phyloP scores from a whole-genome alignment of 2,888 invertebrate genomes.

The Lutraria lutraria region DNA sequence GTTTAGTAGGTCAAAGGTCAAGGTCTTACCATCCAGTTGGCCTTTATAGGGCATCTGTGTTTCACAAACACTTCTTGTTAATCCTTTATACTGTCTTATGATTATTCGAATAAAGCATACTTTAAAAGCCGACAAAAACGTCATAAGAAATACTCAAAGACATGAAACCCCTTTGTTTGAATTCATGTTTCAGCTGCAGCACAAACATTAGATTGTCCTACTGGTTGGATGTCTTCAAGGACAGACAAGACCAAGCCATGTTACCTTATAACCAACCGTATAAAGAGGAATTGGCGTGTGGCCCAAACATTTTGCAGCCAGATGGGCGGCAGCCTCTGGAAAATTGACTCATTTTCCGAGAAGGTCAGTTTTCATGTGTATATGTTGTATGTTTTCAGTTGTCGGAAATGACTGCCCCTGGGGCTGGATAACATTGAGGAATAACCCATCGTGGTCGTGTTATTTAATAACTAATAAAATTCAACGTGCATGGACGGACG shows the following conservation, averaged over 20 bases:
- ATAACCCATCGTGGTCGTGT: constrained; percentile 53
- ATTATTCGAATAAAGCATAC: no score
- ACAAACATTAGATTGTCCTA: constrained; percentile 54
- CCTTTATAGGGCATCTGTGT: no score
- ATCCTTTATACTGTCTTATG: no score
- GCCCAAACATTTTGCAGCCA: constrained; percentile 59
- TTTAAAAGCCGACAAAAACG: neutral
- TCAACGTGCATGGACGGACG: constrained; percentile 55
- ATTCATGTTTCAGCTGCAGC: constrained; percentile 31
- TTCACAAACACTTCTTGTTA: no score
- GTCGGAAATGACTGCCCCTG: constrained; percentile 47
- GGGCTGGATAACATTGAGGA: constrained; percentile 44
- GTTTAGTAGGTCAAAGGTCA: no score
- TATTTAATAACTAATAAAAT: constrained; percentile 64
- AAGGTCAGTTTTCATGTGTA: constrained; percentile 48
- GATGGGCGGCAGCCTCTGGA: constrained; percentile 62
- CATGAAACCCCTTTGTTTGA: neutral
- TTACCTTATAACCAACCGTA: constrained; percentile 63
- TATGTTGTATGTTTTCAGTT: constrained; percentile 20
- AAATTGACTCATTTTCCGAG: constrained; percentile 53
- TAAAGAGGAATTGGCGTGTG: constrained; percentile 55
- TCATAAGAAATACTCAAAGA: neutral
- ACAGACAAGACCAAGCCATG: constrained; percentile 56
- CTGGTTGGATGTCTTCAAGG: constrained; percentile 48
- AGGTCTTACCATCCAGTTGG: no score